These are phyloP conservation scores for Sturnus vulgaris DNA, from an alignment of 2,113 vertebrate species.

Conservation along the genomic window DNA sequence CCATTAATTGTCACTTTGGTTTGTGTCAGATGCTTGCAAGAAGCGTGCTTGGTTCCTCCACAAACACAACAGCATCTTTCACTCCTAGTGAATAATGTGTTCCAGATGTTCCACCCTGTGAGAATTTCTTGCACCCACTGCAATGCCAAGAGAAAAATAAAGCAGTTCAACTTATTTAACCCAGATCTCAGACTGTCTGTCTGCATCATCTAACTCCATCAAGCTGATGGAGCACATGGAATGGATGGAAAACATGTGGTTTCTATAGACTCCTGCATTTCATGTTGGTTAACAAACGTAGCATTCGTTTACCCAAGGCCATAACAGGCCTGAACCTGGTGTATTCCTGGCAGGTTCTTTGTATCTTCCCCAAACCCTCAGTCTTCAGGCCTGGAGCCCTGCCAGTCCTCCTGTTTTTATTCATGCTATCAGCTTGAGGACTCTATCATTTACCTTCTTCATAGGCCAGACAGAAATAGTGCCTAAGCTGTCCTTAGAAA, in stretches of 20 bases:
- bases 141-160: slow-evolving; percentile 53
- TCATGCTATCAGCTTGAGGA: neutral
- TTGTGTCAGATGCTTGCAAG: slow-evolving; percentile 57
- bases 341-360: neutral
- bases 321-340: neutral
- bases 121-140: slow-evolving; percentile 41
- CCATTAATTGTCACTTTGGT: slow-evolving; percentile 42
- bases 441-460: neutral
- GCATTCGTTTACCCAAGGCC: neutral
- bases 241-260: slow-evolving; percentile 56
- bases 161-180: slow-evolving; percentile 62
- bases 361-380: neutral
- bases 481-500: neutral
- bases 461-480: neutral
- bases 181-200: slow-evolving; percentile 66
- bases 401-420: neutral
- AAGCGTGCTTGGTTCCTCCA: slow-evolving; percentile 30
- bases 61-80: slow-evolving; percentile 59
- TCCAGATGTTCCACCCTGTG: slow-evolving; percentile 59
- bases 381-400: neutral
- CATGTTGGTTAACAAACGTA: slow-evolving; percentile 21
- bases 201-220: slow-evolving; percentile 61
- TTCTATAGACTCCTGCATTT: slow-evolving; percentile 35
- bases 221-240: slow-evolving; percentile 45
- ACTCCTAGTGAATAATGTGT: slow-evolving; percentile 26